Evolutionary conservation across 2,797 vertebrate species (phyloP).

Genomic region (Zenarchopterus dispar): DNA sequence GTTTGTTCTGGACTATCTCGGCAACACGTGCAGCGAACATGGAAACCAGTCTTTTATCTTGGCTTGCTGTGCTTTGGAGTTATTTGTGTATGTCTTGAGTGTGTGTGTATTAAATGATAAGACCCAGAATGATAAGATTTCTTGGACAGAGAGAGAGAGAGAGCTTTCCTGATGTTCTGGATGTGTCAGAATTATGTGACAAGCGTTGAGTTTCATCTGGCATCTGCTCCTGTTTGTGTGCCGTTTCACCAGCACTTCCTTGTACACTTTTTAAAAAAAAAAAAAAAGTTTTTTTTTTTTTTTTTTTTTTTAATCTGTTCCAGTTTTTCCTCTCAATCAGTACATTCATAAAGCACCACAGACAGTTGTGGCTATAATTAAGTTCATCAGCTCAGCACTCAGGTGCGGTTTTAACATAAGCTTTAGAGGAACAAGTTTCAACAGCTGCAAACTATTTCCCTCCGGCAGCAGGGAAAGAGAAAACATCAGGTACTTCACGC

Average conservation of each 20-base stretch:
- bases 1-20: slow-evolving; percentile 31
- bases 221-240: too few species aligned
- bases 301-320: neutral
- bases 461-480: slow-evolving; percentile 35
- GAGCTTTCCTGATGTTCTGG: slow-evolving; percentile 1
- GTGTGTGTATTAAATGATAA: too few species aligned
- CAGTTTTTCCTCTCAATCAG: slow-evolving; percentile 34
- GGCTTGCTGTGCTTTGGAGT: slow-evolving; percentile 1
- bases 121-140: neutral
- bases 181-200: slow-evolving; percentile 5
- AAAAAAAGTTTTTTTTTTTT: slow-evolving; percentile 28
- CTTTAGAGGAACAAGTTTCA: slow-evolving; percentile 74
- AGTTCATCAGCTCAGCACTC: slow-evolving; percentile 55
- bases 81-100: slow-evolving; percentile 5
- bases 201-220: neutral
- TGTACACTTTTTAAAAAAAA: too few species aligned
- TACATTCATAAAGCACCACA: slow-evolving; percentile 50
- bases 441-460: slow-evolving; percentile 77
- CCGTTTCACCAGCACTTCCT: neutral
- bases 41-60: slow-evolving; percentile 26
- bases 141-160: neutral
- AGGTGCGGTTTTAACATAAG: slow-evolving; percentile 73
- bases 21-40: neutral
- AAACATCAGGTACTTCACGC: slow-evolving; percentile 55
- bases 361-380: slow-evolving; percentile 68